A percentile compares a stretch with the other conserved stretches of the same genome.
Conservation (phyloP, 2,113 vertebrate species). For the Clarias gariepinus region DNA sequence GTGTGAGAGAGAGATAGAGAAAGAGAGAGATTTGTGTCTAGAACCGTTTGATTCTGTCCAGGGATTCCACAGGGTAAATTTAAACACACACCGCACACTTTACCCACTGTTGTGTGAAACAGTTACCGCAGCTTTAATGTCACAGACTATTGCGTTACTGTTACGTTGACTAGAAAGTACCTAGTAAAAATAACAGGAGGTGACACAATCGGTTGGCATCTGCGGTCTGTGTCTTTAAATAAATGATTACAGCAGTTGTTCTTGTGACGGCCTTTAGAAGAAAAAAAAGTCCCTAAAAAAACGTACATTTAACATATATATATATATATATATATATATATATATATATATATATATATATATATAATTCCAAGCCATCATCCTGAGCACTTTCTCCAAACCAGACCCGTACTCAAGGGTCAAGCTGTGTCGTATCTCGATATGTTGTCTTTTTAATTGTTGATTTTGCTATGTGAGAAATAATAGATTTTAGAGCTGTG, state of each 20-base stretch:
- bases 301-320: too few species aligned
- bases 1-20: not conserved
- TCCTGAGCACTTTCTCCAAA: not conserved
- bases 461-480: not conserved
- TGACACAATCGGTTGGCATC: not conserved
- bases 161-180: not conserved
- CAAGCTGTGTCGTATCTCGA: too few species aligned
- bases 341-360: too few species aligned
- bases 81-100: not conserved
- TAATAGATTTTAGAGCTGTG: not conserved
- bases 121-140: not conserved
- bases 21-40: not conserved
- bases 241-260: not conserved
- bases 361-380: not conserved
- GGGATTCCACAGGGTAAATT: conserved; percentile 25
- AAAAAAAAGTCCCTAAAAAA: too few species aligned
- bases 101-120: conserved; percentile 1
- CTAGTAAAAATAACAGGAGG: not conserved
- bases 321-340: too few species aligned
- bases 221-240: not conserved
- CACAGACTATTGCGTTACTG: not conserved
- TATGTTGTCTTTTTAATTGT: too few species aligned
- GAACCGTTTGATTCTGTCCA: not conserved
- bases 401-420: not conserved
- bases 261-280: not conserved